Conservation (phyloP, 2,888 invertebrate species). For the Trachelus troglodyta region DNA sequence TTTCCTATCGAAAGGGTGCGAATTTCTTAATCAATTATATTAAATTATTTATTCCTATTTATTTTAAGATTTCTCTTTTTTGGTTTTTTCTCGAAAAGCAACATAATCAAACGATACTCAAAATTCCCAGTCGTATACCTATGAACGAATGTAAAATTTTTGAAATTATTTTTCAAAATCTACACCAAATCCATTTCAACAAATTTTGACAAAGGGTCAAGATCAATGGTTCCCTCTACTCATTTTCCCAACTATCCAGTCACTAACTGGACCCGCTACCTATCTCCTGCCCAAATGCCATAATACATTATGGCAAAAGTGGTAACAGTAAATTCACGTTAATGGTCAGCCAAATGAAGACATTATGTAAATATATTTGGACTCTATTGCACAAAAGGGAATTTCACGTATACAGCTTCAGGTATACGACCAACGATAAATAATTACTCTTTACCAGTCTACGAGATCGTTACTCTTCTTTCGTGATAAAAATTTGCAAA, state of each 20-base stretch:
- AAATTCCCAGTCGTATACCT: too few relatives aligned
- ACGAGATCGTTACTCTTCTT: background rate
- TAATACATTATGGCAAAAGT: constrained; percentile 3
- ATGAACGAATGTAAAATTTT: too few relatives aligned
- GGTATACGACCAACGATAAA: background rate
- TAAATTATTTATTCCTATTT: background rate
- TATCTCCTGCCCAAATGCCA: background rate
- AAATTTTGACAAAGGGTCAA: background rate
- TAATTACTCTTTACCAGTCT: background rate
- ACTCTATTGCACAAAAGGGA: background rate
- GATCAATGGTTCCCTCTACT: background rate
- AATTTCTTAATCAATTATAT: background rate
- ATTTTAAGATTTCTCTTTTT: too few relatives aligned
- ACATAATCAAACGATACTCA: too few relatives aligned
- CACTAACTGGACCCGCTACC: background rate
- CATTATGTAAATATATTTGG: constrained; percentile 15
- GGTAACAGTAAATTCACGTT: constrained; percentile 13
- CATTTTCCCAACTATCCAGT: background rate
- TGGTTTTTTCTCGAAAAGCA: too few relatives aligned
- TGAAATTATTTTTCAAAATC: too few relatives aligned
- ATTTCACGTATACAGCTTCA: background rate
- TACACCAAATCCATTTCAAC: background rate
- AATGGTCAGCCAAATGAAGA: constrained; percentile 15
- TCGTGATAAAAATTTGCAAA: background rate
- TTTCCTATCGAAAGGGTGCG: background rate